A percentile compares a stretch with the other conserved stretches of the same genome.
These are phyloP conservation scores for Hypercompe scribonia DNA, from an alignment of 2,888 invertebrate species.

Conservation along the genomic window DNA sequence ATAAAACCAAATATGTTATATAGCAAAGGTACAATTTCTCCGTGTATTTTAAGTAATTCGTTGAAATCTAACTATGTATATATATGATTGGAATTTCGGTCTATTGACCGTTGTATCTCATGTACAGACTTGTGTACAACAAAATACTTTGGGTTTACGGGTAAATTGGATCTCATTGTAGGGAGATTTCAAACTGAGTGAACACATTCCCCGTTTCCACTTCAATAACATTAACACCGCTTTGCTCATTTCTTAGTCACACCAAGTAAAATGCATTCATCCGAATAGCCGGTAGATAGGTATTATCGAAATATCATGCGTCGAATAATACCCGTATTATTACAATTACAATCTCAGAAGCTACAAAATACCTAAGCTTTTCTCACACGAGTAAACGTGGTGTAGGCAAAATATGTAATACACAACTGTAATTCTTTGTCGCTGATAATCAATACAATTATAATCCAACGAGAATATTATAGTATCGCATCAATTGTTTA, in stretches of 20 bases:
- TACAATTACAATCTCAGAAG: conserved; percentile 58
- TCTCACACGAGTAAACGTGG: neutral
- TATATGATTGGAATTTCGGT: conserved; percentile 24
- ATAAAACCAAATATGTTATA: conserved; percentile 10
- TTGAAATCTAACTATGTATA: conserved; percentile 11
- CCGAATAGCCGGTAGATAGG: conserved; percentile 74
- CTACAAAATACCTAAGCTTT: conserved; percentile 23
- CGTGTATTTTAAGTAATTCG: conserved; percentile 10
- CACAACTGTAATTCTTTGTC: conserved; percentile 27
- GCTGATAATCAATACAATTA: conserved; percentile 50
- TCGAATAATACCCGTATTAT: conserved; percentile 54
- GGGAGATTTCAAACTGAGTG: conserved; percentile 64
- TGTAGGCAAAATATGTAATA: neutral
- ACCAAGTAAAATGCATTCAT: conserved; percentile 67
- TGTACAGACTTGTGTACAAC: conserved; percentile 34
- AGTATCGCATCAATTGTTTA: conserved; percentile 69
- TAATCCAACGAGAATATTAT: conserved; percentile 51
- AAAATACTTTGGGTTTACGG: conserved; percentile 40
- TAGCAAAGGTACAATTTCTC: conserved; percentile 7
- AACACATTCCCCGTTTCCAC: conserved; percentile 68
- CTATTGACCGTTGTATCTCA: conserved; percentile 41
- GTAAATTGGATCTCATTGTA: conserved; percentile 52
- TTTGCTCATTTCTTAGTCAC: conserved; percentile 54
- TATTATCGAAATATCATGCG: conserved; percentile 66
- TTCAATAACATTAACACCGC: conserved; percentile 63